These are phyloP conservation scores for Scaptomyza caliginosa DNA, from an alignment of 2,888 invertebrate species.

Conservation along the genomic window DNA sequence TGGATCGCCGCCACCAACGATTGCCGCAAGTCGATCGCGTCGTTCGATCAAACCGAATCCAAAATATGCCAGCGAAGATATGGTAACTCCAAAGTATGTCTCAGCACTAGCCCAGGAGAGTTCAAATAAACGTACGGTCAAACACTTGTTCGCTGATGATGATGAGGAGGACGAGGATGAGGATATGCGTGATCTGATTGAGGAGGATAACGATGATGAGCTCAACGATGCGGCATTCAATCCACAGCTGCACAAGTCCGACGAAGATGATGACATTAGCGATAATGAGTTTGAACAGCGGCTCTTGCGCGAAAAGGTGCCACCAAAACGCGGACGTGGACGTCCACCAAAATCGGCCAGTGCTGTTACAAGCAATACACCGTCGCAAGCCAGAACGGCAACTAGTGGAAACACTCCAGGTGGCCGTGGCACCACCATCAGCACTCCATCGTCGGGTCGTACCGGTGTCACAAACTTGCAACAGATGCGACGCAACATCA, in stretches of 20 bases:
- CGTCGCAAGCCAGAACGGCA: not conserved
- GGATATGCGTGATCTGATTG: slow-evolving; percentile 54
- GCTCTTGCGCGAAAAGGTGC: slow-evolving; percentile 49
- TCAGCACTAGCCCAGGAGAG: slow-evolving; percentile 39
- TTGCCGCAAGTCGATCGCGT: slow-evolving; percentile 82
- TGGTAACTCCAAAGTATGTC: slow-evolving; percentile 80
- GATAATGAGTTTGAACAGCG: slow-evolving; percentile 56
- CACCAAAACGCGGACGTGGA: slow-evolving; percentile 68
- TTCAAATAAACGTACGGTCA: slow-evolving; percentile 13
- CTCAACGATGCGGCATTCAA: slow-evolving; percentile 61
- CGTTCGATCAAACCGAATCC: slow-evolving; percentile 84
- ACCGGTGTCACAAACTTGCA: slow-evolving; percentile 56
- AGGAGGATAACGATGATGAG: slow-evolving; percentile 64
- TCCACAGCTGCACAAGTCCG: slow-evolving; percentile 66
- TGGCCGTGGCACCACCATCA: not conserved
- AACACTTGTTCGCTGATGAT: slow-evolving; percentile 56
- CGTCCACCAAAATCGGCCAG: slow-evolving; percentile 60
- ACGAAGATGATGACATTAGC: slow-evolving; percentile 69
- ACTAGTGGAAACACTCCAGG: not conserved
- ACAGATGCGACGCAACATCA: slow-evolving; percentile 66
- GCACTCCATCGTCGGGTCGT: not conserved
- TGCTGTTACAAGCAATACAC: not conserved
- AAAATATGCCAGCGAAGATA: slow-evolving; percentile 82
- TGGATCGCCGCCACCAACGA: slow-evolving; percentile 70
- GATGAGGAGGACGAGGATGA: slow-evolving; percentile 66